Evolutionary conservation across 2,888 invertebrate genomes (phyloP).

Genomic region (Mimachlamys varia): DNA sequence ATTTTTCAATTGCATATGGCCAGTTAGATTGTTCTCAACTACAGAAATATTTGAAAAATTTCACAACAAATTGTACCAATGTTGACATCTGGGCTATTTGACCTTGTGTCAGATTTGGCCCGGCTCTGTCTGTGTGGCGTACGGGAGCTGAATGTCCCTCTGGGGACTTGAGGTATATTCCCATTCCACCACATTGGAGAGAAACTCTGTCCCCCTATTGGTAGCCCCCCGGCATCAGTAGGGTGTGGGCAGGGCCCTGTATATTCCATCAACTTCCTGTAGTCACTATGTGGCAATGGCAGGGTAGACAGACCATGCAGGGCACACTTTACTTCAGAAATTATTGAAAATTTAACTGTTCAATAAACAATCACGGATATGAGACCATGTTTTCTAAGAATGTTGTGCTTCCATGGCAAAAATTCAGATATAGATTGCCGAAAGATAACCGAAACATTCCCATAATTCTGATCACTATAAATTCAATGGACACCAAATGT

Average conservation of each 20-base stretch:
- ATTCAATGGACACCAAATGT: too few species aligned
- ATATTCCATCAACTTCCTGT: conserved; percentile 73
- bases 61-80: conserved; percentile 40
- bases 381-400: too few species aligned
- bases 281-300: conserved; percentile 65
- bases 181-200: conserved; percentile 71
- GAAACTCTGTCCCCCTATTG: conserved; percentile 60
- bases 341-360: too few species aligned
- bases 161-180: conserved; percentile 63
- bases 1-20: too few species aligned
- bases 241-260: conserved; percentile 62
- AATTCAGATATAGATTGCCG: too few species aligned
- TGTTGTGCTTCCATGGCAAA: too few species aligned
- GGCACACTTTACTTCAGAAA: conserved; percentile 56
- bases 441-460: too few species aligned
- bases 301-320: conserved; percentile 74
- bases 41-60: too few species aligned
- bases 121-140: conserved; percentile 53
- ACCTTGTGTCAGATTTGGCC: conserved; percentile 27
- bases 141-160: conserved; percentile 57
- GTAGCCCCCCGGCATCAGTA: conserved; percentile 45
- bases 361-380: too few species aligned
- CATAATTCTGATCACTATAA: too few species aligned
- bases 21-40: too few species aligned
- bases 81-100: conserved; percentile 52